Evolutionary conservation across 92 coral and sea anemone species (phyloP), one percentile per base, ranked within the genome.

Genomic region (Umimayanthus chanpuru): DNA sequence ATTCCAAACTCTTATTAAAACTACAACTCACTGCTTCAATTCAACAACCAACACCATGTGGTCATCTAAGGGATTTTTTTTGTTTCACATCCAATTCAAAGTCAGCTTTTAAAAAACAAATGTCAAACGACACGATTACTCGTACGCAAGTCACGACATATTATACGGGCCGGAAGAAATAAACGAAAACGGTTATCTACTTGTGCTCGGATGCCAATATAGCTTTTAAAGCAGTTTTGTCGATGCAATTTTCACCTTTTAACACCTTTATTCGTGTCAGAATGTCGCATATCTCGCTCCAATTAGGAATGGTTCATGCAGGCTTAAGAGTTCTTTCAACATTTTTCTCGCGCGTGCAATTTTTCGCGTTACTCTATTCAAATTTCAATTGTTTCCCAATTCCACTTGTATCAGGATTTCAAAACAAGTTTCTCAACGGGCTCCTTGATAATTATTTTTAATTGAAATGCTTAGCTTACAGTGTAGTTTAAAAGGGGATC

Each of bases 211-310:
- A 65, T 61, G 64, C 58, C 86, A 8, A 40, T 14, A 49, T 21
- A 0, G 21, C 30, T 28, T n/a, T 11, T 65, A 30, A 15, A 38
- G 78, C 50, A 55, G 32, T 38, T 64, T 39, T 64, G 21, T 23
- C 28, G 47, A 81, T 43, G 9, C 20, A 32, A 10, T 64, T 36
- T 36, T 64, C 29, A 64, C 58, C 85, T 81, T 65, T 81, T 29
- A 82, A 68, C 86, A 82, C 55, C 77, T 68, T 12, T 65, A 43
- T 15, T 47, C 77, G 18, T 36, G 53, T 44, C 28, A 67, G 49
- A 14, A 30, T 30, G 68, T 30, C 28, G 1, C 11, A 28, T 32
- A 55, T 64, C 30, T 80, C 7, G 49, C 55, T 41, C 3, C 72
- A 12, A 66, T 49, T 43, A 23, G 18, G 11, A 15, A 25, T 23